These are phyloP conservation scores for Diadema setosum DNA, from an alignment of 35 echinoderm and acorn worm species.

Conservation along the genomic window DNA sequence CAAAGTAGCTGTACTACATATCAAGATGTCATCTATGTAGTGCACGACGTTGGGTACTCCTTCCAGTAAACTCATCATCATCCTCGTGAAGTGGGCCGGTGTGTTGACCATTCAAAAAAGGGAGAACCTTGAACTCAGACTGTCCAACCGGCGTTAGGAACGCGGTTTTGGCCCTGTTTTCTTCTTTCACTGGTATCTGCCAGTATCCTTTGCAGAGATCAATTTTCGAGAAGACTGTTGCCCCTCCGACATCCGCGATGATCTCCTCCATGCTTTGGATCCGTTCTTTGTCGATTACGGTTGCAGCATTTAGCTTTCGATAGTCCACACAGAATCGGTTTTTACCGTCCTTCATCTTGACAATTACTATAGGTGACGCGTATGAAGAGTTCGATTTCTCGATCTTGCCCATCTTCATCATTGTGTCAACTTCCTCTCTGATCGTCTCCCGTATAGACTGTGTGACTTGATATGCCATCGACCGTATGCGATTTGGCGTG, in stretches of 20 bases:
- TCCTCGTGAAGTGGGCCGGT: conserved; percentile 41
- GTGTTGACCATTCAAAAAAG: conserved; percentile 61
- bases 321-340: conserved; percentile 52
- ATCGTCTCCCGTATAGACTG: neutral
- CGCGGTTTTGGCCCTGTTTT: conserved; percentile 5
- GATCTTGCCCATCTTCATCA: conserved; percentile 1
- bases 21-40: conserved; percentile 45
- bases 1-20: conserved; percentile 1
- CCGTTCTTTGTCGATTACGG: conserved; percentile 65
- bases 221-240: conserved; percentile 50
- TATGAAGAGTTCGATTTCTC: conserved; percentile 29
- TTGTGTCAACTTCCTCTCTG: neutral
- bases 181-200: conserved; percentile 38
- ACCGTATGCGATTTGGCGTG: neutral
- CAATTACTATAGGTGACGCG: conserved; percentile 47
- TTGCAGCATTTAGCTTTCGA: conserved; percentile 43
- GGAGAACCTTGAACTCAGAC: conserved; percentile 50
- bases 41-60: conserved; percentile 28
- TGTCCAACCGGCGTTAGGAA: conserved; percentile 59
- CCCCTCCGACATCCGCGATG: conserved; percentile 47
- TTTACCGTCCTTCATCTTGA: conserved; percentile 59
- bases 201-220: conserved; percentile 63
- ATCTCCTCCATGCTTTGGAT: conserved; percentile 55
- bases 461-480: neutral
- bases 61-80: conserved; percentile 52